Evolutionary conservation across 1,140 invertebrate genomes (phyloP).

Genomic region (Tribolium madens): DNA sequence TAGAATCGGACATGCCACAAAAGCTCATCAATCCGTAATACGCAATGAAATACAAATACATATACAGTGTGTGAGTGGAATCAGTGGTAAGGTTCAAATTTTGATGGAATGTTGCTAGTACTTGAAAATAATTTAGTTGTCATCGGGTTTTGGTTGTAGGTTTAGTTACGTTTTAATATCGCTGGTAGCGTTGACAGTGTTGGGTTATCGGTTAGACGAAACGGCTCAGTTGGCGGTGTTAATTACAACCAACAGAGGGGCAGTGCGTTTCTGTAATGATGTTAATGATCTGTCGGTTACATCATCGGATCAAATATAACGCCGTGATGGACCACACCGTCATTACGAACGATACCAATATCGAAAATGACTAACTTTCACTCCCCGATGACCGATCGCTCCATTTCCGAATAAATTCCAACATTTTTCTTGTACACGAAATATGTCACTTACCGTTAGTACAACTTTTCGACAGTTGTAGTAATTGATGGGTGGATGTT

Average conservation of each 20-base stretch:
- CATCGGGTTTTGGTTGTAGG: neutral
- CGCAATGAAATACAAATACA: no score
- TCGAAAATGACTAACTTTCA: slow-evolving; percentile 19
- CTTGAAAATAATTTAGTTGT: neutral
- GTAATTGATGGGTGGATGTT: slow-evolving; percentile 35
- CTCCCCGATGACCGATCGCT: slow-evolving; percentile 21
- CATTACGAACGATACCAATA: slow-evolving; percentile 7
- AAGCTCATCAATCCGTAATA: no score
- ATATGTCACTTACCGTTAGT: neutral
- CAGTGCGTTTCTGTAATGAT: slow-evolving; percentile 13
- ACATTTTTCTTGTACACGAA: neutral
- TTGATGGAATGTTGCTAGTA: no score
- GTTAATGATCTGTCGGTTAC: slow-evolving; percentile 33
- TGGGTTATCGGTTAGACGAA: neutral
- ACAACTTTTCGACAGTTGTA: slow-evolving; percentile 16
- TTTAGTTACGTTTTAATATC: slow-evolving; percentile 2
- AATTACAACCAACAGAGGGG: neutral
- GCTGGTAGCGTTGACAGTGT: neutral
- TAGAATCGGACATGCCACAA: no score
- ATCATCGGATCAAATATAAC: slow-evolving; percentile 37
- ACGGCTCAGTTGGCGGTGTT: slow-evolving; percentile 6
- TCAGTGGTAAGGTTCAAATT: no score
- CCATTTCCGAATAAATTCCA: slow-evolving; percentile 4
- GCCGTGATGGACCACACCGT: slow-evolving; percentile 17
- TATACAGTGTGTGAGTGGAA: no score